Base-by-base conservation (phyloP, 1,140 invertebrate species). In the Cryptotermes secundus region DNA sequence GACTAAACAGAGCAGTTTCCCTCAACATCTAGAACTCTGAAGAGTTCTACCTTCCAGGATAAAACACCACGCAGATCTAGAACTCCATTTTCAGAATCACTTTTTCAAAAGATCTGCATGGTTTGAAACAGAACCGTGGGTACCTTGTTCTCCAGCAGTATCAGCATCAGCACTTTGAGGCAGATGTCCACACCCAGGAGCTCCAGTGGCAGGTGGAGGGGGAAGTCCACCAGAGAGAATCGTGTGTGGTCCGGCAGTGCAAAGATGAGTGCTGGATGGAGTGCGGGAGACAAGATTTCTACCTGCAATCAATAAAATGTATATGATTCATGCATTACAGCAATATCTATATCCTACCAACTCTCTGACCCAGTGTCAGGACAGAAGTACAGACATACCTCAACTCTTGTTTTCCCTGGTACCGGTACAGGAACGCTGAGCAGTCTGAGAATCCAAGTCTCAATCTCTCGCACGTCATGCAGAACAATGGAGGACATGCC, bases 101-200 rank as follows among this genome's bases (percentile, higher is more conserved):
- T n/a, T n/a, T n/a, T n/a, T n/a, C n/a, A n/a, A n/a, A n/a, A n/a
- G n/a, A n/a, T n/a, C n/a, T n/a, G n/a, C n/a, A n/a, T n/a, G n/a
- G n/a, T n/a, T n/a, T n/a, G n/a, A n/a, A n/a, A n/a, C n/a, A n/a
- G n/a, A n/a, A n/a, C n/a, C n/a, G n/a, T n/a, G 1, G 19, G 45
- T 89, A 99, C 96, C 94, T 99, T 99, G 90, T 99, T 96, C 92
- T 99, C 99, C 86, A 99, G 91, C 86, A 99, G 93, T 85, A 99
- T 99, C 84, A 99, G 92, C 6, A 97, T 97, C 72, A 99, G 92
- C 1, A 99, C 98, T 91, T 97, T 97, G 31, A 99, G 93, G 90
- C 98, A 99, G 16, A 97, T 98, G 86, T 99, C 99, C 16, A 99
- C 97, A 85, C 99, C 98, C 72, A 99, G 92, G 49, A 99, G 91